Base-by-base conservation (phyloP, 1,140 invertebrate genomes). In the Diploscapter pachys region DNA sequence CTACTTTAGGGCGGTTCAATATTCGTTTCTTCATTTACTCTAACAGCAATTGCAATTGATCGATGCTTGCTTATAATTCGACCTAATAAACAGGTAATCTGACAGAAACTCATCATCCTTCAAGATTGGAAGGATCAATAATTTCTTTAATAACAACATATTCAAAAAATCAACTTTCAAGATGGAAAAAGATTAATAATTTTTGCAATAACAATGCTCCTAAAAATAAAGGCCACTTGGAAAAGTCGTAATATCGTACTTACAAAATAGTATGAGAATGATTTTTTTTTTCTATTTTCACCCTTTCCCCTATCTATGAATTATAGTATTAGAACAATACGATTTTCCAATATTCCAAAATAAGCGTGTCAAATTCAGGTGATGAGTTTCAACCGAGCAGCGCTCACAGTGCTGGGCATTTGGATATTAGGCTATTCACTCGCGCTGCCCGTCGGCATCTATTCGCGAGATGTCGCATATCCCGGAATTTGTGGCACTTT, bases 41-140 rank as follows among this genome's bases (percentile, higher is more conserved):
- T 85, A 51, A 86, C 83, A 48, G 80, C 81, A 3, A 85, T 85
- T 51, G 83, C 83, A 55, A 78, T 86, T 3, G 83, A 85, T 69
- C 78, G 83, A 49, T 85, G 83, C 72, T 69, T 85, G 64, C 75
- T 85, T 3, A 83, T 86, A 55, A 57, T 71, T 50, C 78, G 83
- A 55, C 83, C 83, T n/a, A 80, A 75, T 70, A 65, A 62, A 57
- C 62, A 81, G 72, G 82, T 82, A 79, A 76, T 56, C 56, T 55
- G 4, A 54, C 49, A 31, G 4, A 51, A 48, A 53, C 1, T 31
- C 31, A 31, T 31, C 31, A 31, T 1, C 31, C 31, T 31, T 31
- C 31, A 31, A 31, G 31, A 31, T 31, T 31, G 31, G 1, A 31
- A 31, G 31, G 31, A 1, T 31, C 31, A 31, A 31, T 31, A 31